phyloP scores from a whole-genome alignment of 2,797 vertebrate species.

The Peromyscus aztecus region DNA sequence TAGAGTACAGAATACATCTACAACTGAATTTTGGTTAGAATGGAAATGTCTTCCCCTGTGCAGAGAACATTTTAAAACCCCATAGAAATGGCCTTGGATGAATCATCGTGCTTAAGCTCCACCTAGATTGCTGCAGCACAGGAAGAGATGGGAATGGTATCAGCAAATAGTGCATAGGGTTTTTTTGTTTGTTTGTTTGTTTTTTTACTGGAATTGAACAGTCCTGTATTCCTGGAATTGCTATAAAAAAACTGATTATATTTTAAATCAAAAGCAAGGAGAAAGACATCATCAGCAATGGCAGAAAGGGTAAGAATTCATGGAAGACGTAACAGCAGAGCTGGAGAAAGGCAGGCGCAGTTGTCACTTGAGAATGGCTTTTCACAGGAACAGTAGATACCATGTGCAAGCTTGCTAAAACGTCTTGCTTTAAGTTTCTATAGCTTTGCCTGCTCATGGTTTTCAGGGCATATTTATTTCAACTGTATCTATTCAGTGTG shows the following conservation, averaged over 20 bases:
- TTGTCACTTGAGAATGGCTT: not conserved
- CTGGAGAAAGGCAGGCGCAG: not conserved
- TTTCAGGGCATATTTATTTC: not conserved
- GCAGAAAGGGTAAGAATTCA: not conserved
- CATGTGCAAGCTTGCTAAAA: not conserved
- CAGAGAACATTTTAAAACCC: not conserved
- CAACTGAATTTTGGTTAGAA: not conserved
- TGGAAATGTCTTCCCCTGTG: not conserved
- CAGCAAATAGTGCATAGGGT: not conserved
- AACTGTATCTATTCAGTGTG: not conserved
- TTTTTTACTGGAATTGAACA: constrained; percentile 31
- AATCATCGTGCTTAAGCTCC: not conserved
- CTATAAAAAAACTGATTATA: not conserved
- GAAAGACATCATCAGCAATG: not conserved
- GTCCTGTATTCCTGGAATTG: constrained; percentile 7
- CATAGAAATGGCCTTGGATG: not conserved
- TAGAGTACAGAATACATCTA: not conserved
- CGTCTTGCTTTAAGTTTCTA: not conserved
- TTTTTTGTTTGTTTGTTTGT: not conserved
- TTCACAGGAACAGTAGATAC: not conserved
- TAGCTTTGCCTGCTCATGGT: not conserved
- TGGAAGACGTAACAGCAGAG: not conserved
- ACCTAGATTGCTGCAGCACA: not conserved
- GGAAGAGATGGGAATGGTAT: not conserved
- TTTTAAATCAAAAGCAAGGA: constrained; percentile 13